Evolutionary conservation across 2,113 vertebrate genomes (phyloP), one percentile per base, ranked within the genome.

Genomic region (Dipodomys merriami): DNA sequence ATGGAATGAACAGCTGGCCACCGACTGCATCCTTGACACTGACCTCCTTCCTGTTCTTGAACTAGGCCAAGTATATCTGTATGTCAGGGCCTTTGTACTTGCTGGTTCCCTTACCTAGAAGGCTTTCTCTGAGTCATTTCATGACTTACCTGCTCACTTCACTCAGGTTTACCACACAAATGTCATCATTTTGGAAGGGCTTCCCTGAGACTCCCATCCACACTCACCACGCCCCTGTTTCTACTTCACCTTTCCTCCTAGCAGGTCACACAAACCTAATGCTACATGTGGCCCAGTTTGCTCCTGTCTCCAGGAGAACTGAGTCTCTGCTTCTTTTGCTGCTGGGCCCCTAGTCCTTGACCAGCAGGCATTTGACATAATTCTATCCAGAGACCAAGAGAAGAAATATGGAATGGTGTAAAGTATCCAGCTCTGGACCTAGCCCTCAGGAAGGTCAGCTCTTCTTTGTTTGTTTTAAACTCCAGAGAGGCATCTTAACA

Each of bases 161-260:
- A 35, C 23, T 69, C 57, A 7, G 53, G 39, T 72, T 72, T 62
- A 71, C 10, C 39, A 11, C 23, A 33, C 23, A 46, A 67, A 25
- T 6, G 2, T 22, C 2, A 20, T 49, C 19, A 35, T 30, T 15
- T 71, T 19, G 7, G 57, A 29, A 68, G 57, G 0, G 11, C 22
- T 65, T 65, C 22, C 39, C 33, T 65, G 23, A 39, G 39, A n/a
- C 16, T 71, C 22, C 53, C 67, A 46, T 25, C 46, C n/a, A 16
- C 29, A 23, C 8, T 16, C 0, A 0, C 10, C n/a, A n/a, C 18
- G 19, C 12, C 15, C 78, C 1, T 64, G 6, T 22, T 30, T 29
- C 23, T 4, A 18, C 60, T 6, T n/a, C 53, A 39, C 77, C 68
- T n/a, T 1, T 64, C 20, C 76, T 22, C 53, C 65, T 15, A 60